Conservation (phyloP, 2,113 vertebrate genomes). For the Thryonomys swinderianus region DNA sequence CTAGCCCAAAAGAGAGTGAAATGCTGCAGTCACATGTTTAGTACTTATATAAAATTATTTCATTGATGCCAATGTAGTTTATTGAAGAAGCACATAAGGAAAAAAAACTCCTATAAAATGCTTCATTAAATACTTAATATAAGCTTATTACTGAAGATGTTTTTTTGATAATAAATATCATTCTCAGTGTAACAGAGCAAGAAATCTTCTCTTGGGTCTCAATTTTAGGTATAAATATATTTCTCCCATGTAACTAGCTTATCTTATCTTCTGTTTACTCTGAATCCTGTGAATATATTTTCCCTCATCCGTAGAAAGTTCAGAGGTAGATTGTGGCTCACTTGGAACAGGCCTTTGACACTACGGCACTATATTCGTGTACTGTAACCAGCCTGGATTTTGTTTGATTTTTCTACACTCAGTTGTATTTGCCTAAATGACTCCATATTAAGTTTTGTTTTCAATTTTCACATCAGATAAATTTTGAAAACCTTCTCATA, state of each 20-base stretch:
- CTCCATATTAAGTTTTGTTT: neutral
- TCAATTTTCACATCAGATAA: neutral
- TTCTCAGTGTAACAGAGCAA: neutral
- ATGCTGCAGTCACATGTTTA: neutral
- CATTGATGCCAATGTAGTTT: neutral
- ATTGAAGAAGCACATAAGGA: neutral
- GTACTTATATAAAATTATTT: neutral
- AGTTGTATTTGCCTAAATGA: conserved; percentile 11
- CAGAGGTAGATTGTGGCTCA: conserved; percentile 19
- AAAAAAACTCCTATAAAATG: neutral
- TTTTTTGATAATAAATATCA: neutral
- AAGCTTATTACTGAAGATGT: neutral
- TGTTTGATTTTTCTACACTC: neutral
- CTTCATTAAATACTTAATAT: conserved; percentile 2
- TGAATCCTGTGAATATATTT: neutral
- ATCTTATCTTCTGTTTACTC: conserved; percentile 20
- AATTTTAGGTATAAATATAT: neutral
- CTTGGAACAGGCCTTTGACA: neutral
- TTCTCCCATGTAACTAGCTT: neutral
- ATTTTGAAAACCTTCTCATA: conserved; percentile 41
- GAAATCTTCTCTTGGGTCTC: neutral
- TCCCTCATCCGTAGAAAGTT: neutral
- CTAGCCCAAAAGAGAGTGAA: neutral
- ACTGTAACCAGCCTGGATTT: neutral
- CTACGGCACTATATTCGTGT: neutral